Conservation (phyloP, 1,140 invertebrate species). For the Pogonomyrmex barbatus region DNA sequence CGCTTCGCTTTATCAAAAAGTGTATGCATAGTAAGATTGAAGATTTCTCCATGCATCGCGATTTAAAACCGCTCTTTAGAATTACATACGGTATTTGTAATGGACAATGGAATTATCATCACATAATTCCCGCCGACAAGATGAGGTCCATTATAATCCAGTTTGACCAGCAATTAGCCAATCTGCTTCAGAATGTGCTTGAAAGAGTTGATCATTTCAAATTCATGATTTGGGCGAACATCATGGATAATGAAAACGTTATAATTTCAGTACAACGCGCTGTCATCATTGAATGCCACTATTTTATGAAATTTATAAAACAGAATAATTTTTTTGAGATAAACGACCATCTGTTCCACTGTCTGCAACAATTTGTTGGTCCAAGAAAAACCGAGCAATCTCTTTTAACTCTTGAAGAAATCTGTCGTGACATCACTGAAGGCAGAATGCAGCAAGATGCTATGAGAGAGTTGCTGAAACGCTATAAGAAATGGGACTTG, state of each 20-base stretch:
- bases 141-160: conserved; percentile 46
- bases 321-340: conserved; percentile 64
- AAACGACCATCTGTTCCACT: conserved; percentile 72
- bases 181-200: conserved; percentile 74
- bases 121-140: neutral
- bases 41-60: neutral
- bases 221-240: conserved; percentile 79
- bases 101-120: neutral
- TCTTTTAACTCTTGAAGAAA: conserved; percentile 72
- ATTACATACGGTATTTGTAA: conserved; percentile 75
- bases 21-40: neutral
- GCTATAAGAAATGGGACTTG: conserved; percentile 79
- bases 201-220: conserved; percentile 78
- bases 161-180: conserved; percentile 73
- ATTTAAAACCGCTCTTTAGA: conserved; percentile 76
- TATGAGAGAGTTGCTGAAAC: conserved; percentile 74
- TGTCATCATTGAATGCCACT: conserved; percentile 79
- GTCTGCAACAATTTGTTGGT: conserved; percentile 75
- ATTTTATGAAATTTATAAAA: conserved; percentile 74
- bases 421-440: conserved; percentile 61
- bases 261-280: conserved; percentile 78
- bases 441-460: conserved; percentile 65
- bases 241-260: conserved; percentile 75
- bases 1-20: conserved; percentile 55
- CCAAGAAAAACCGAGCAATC: conserved; percentile 67